Conservation (phyloP, 2,888 invertebrate genomes). For the Campoplex capitator region DNA sequence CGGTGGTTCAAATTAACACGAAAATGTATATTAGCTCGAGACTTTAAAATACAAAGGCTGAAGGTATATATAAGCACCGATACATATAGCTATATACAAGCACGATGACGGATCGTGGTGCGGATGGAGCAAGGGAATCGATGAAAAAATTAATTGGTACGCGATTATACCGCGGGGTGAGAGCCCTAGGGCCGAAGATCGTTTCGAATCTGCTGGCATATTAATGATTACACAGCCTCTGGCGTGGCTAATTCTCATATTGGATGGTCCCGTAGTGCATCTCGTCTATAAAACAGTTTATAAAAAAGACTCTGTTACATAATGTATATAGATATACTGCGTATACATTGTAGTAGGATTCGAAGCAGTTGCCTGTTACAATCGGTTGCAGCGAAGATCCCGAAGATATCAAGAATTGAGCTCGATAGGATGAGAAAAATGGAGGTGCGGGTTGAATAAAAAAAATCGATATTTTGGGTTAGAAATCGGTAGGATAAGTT, state of each 20-base stretch:
- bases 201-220: slow-evolving; percentile 61
- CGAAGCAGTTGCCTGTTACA: slow-evolving; percentile 32
- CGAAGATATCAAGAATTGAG: slow-evolving; percentile 51
- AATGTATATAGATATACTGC: neutral
- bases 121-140: slow-evolving; percentile 42
- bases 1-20: slow-evolving; percentile 6
- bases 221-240: slow-evolving; percentile 69
- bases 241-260: slow-evolving; percentile 71
- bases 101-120: slow-evolving; percentile 12
- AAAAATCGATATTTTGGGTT: slow-evolving; percentile 26
- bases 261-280: slow-evolving; percentile 68
- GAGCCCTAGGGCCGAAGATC: slow-evolving; percentile 56
- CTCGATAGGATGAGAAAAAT: slow-evolving; percentile 49
- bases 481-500: slow-evolving; percentile 73
- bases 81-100: slow-evolving; percentile 2
- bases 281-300: slow-evolving; percentile 49
- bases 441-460: neutral
- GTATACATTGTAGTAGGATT: neutral
- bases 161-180: slow-evolving; percentile 76
- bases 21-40: slow-evolving; percentile 12
- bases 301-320: slow-evolving; percentile 12
- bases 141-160: slow-evolving; percentile 82
- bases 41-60: slow-evolving; percentile 9
- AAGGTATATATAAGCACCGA: neutral
- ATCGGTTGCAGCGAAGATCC: slow-evolving; percentile 55